Base-by-base conservation (phyloP, 2,113 vertebrate species). In the Scatophagus argus region DNA sequence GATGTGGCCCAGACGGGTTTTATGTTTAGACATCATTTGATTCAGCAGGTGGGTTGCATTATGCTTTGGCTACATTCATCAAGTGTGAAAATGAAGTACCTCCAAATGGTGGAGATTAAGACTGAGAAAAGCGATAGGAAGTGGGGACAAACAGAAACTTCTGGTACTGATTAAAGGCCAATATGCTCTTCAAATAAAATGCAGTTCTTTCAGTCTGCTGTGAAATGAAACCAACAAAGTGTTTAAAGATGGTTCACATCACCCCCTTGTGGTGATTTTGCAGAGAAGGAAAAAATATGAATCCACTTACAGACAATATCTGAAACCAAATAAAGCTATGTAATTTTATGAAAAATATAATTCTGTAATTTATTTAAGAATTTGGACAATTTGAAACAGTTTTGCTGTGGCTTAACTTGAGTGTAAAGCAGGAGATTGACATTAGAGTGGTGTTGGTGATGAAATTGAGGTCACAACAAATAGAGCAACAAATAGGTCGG, bases 401-500 rank as follows among this genome's bases (percentile, higher is more conserved):
- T 43, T 10, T 6, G 7, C 23, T 11, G 14, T n/a, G 14, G 41
- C 8, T 1, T 63, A 31, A 44, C 21, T 23, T 55, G 39, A 21
- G 3, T 32, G n/a, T 0, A 36, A 43, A 69, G 10, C 38, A 64
- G 27, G 34, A 41, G 8, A 5, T 3, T 64, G 19, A 70, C 27
- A 32, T 44, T 43, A 25, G 8, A 34, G 49, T 11, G 16, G 9
- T 9, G 51, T 2, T 43, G 32, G 43, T 41, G 17, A 21, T 32
- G 16, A 70, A 70, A 84, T 63, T 61, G 5, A 83, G 82, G 66
- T 74, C 72, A 78, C 74, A 87, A 76, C 19, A 74, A 74, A 29
- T 32, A 31, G 46, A 68, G 58, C 55, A 76, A 65, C 58, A 88
- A 85, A 80, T 87, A 72, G 84, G 85, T 90, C 86, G 86, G 39